Conservation (phyloP, 2,888 invertebrate genomes). For the Automeris io region DNA sequence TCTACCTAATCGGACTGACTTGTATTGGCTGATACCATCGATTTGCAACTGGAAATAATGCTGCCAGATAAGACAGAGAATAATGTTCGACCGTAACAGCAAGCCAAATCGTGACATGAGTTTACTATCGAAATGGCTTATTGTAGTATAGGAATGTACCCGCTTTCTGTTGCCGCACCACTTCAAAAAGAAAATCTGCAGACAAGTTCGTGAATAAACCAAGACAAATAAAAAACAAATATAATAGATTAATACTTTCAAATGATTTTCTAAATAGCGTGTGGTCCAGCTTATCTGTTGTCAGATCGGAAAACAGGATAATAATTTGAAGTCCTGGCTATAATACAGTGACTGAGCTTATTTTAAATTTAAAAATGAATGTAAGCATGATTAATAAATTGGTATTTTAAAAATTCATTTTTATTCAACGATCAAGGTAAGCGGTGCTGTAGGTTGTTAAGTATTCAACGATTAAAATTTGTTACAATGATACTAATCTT, state of each 20-base stretch:
- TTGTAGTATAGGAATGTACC: conserved; percentile 13
- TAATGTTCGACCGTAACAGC: conserved; percentile 22
- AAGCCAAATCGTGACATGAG: conserved; percentile 29
- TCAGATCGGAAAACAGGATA: neutral
- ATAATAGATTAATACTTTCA: neutral
- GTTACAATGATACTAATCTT: too few relatives aligned
- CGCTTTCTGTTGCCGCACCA: neutral
- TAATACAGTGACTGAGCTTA: too few relatives aligned
- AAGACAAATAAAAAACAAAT: neutral
- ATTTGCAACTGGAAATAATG: conserved; percentile 38
- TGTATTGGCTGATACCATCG: conserved; percentile 37
- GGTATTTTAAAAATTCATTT: too few relatives aligned
- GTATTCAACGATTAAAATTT: too few relatives aligned
- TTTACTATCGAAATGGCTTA: conserved; percentile 12
- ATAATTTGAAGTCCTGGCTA: too few relatives aligned
- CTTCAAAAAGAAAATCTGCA: conserved; percentile 1
- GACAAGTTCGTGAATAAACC: neutral
- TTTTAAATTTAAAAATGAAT: too few relatives aligned
- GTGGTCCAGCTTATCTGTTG: neutral
- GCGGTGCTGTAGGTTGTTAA: too few relatives aligned
- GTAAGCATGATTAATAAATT: too few relatives aligned
- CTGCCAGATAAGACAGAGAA: conserved; percentile 23
- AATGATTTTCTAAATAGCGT: neutral
- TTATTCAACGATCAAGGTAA: too few relatives aligned
- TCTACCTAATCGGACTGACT: conserved; percentile 35